Evolutionary conservation across 2,797 vertebrate species (phyloP).

Genomic region (Spinus olivaceus): DNA sequence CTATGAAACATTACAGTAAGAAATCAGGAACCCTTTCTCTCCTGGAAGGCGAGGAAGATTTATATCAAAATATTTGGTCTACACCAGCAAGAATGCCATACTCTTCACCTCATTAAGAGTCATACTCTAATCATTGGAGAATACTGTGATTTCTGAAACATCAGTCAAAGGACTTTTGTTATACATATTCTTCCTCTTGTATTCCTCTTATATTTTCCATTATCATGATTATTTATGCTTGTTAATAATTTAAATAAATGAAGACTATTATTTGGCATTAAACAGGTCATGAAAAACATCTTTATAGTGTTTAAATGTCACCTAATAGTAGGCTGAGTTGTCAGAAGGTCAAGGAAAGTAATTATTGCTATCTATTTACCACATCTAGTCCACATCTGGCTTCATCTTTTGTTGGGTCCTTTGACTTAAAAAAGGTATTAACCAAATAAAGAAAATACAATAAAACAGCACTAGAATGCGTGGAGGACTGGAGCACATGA

Average conservation of each 20-base stretch:
- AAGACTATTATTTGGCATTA: background rate
- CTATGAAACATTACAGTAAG: background rate
- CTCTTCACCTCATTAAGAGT: background rate
- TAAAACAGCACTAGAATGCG: background rate
- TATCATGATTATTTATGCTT: background rate
- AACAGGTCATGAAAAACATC: background rate
- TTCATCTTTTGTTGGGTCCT: background rate
- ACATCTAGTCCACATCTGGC: background rate
- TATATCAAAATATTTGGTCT: background rate
- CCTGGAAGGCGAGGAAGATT: background rate
- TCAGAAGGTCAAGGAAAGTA: background rate
- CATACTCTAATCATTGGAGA: background rate
- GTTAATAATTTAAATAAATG: background rate
- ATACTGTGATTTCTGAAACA: background rate
- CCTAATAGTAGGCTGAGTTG: background rate
- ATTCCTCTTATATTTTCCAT: background rate
- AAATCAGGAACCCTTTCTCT: background rate
- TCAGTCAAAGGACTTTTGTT: background rate
- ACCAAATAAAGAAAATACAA: background rate
- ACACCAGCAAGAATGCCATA: background rate
- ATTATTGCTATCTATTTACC: background rate
- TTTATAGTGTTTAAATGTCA: background rate
- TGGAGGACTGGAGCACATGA: background rate
- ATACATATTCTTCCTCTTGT: background rate
- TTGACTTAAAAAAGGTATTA: background rate